Evolutionary conservation across 2,113 vertebrate genomes (phyloP), one percentile per base, ranked within the genome.

Genomic region (Dipodomys merriami): DNA sequence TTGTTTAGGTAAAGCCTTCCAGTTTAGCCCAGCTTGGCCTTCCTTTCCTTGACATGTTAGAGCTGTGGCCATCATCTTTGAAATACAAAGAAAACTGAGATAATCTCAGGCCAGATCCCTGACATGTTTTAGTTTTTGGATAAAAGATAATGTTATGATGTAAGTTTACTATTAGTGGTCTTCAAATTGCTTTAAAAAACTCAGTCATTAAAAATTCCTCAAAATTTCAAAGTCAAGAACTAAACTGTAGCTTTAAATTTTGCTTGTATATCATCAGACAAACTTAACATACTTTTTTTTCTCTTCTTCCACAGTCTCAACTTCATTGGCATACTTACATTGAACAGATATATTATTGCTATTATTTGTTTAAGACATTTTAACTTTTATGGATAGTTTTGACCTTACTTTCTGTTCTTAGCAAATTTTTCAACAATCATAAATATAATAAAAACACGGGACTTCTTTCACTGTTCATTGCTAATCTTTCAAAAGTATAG

Each of bases 191-290:
- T 92, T 62, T 25, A 13, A 57, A 44, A 65, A 44, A 73, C 33
- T 2, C 2, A 80, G 88, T 65, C 18, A 39, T 71, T 85, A 53
- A 71, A 35, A 53, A 33, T 62, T 89, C 12, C 27, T 60, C 10
- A 60, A 49, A 49, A 73, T 89, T 85, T 91, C 15, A 81, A 84
- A 93, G 68, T 74, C 35, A 91, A 85, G n/a, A 88, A 65, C 91
- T 49, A 74, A 87, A 65, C 7, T 33, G 12, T 60, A 33, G n/a
- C 39, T 73, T 88, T 83, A 90, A 91, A 91, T 82, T 46, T 57
- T 57, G 53, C 33, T 27, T 25, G 57, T 69, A 64, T 39, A 68
- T 35, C 49, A 49, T 49, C 49, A 49, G 29, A 33, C 23, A 22
- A 93, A 46, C 16, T 46, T 39, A 46, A 6, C 11, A 72, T 76